These are phyloP conservation scores for Corythaixoides concolor DNA, from an alignment of 2,113 vertebrate genomes.

Conservation along the genomic window DNA sequence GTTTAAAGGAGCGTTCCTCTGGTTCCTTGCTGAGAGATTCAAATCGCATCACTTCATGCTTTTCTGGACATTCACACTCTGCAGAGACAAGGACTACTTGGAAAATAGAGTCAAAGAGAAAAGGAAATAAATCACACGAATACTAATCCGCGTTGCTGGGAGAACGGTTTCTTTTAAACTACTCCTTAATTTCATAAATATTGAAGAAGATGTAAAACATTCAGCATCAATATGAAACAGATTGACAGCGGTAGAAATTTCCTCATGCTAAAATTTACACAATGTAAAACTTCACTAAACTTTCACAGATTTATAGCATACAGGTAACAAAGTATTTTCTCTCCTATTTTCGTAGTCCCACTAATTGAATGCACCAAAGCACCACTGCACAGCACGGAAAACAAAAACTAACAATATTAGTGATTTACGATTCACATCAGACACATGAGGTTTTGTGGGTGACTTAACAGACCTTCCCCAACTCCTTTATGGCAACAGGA, in stretches of 20 bases:
- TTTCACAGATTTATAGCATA: not conserved
- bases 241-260: not conserved
- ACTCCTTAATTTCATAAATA: not conserved
- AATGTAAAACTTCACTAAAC: not conserved
- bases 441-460: too few relatives aligned
- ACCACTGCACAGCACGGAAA: not conserved
- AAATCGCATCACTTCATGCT: not conserved
- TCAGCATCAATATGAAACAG: not conserved
- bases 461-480: not conserved
- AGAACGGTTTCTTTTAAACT: not conserved
- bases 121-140: not conserved
- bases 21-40: not conserved
- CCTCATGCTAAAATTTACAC: not conserved
- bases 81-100: not conserved
- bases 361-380: too few relatives aligned
- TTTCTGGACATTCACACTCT: not conserved
- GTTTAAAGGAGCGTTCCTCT: fast-evolving
- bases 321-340: not conserved
- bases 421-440: not conserved
- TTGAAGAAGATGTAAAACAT: not conserved
- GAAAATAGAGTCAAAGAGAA: not conserved
- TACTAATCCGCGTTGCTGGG: not conserved
- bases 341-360: fast-evolving
- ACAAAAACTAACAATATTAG: too few relatives aligned
- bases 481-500: not conserved